Base-by-base conservation (phyloP, 2,797 vertebrate species). In the Salarias fasciatus region DNA sequence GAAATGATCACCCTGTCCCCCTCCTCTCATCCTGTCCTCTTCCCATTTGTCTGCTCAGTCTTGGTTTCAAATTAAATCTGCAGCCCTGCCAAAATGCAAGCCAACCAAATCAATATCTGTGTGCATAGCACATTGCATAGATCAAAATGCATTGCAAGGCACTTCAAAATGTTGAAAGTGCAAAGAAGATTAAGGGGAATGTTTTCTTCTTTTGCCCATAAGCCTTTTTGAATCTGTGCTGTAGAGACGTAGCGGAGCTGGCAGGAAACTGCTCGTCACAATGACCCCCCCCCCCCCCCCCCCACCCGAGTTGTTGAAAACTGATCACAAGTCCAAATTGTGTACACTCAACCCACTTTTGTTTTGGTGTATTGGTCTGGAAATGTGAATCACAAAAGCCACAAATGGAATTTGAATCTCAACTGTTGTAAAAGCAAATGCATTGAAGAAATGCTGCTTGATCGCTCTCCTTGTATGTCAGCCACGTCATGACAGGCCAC, bases 181-280 rank as follows among this genome's bases (percentile, higher is more conserved):
- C 12, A 51, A 66, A 57, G 43, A 58, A 49, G 62, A 76, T 72
- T 58, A 70, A 60, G 46, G 18, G 47, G 59, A 65, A 74, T 69
- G 50, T 49, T 71, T 24, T 62, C 6, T 71, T 24, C 65, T 6
- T 64, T 59, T 45, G 8, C 28, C 15, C 55, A 54, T 52, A 69
- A 67, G 71, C 56, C 63, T 51, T 37, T 55, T 69, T 35, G 63
- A 59, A 33, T 56, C 47, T 18, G 45, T 37, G 48, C 49, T 64
- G 53, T 31, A 63, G 61, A 58, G 55, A 63, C 13, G 53, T 66
- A 47, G 57, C 36, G 33, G 51, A 51, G 51, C 59, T 49, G 48
- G 49, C 53, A 44, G 30, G 48, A 15, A 64, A 51, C 37, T 53
- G 47, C 59, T 68, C 37, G 13, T 57, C 56, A 49, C 60, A 55